These are phyloP conservation scores for Agonopterix alstromeriana DNA, from an alignment of 2,888 invertebrate species.

Conservation along the genomic window DNA sequence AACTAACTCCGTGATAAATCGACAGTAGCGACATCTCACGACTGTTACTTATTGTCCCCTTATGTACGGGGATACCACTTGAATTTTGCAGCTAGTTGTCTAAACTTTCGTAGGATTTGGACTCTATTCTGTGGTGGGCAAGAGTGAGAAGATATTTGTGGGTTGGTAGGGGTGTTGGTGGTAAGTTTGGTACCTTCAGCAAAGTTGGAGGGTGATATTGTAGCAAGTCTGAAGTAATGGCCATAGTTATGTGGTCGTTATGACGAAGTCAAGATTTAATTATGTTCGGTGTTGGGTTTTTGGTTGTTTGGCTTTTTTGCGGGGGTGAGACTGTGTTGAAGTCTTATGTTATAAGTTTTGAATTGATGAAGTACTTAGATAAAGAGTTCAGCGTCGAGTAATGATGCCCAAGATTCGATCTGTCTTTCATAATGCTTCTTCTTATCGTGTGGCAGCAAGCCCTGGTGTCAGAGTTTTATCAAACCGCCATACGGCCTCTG, in stretches of 20 bases:
- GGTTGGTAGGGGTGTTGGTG: slow-evolving; percentile 7
- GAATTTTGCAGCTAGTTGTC: background rate
- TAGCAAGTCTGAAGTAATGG: slow-evolving; percentile 42
- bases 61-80: slow-evolving; percentile 35
- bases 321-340: too few relatives aligned
- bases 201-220: slow-evolving; percentile 38
- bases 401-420: too few relatives aligned
- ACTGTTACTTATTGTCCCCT: slow-evolving; percentile 67
- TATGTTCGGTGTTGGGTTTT: slow-evolving; percentile 39
- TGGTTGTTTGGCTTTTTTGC: slow-evolving; percentile 13
- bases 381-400: too few relatives aligned
- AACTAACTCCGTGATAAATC: slow-evolving; percentile 67
- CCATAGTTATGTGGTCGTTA: slow-evolving; percentile 50
- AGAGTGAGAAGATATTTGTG: slow-evolving; percentile 5
- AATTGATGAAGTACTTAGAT: too few relatives aligned
- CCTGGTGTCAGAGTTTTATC: too few relatives aligned
- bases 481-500: too few relatives aligned
- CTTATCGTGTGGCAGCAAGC: too few relatives aligned
- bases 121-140: slow-evolving; percentile 3
- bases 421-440: too few relatives aligned
- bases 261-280: slow-evolving; percentile 61
- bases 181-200: slow-evolving; percentile 21
- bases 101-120: slow-evolving; percentile 6
- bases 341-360: too few relatives aligned
- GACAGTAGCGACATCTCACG: slow-evolving; percentile 53